Evolutionary conservation across 2,113 vertebrate species (phyloP).

Genomic region (Vimba vimba): DNA sequence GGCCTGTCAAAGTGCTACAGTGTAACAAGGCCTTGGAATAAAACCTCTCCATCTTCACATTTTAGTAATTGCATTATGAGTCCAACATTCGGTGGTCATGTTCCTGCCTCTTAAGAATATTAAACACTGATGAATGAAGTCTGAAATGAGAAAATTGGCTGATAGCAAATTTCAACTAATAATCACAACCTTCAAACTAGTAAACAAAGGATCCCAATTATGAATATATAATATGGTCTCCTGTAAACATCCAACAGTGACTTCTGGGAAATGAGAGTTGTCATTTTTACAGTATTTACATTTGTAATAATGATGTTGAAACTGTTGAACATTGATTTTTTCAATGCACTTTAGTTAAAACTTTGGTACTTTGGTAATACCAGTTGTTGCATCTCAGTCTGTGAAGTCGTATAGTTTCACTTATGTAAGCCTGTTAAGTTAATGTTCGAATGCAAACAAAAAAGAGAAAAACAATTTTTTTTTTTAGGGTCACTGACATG

Average conservation of each 20-base stretch:
- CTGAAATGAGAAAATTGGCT: constrained; percentile 12
- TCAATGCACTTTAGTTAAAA: too few relatives aligned
- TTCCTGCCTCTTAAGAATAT: constrained; percentile 4
- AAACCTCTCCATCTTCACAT: constrained; percentile 9
- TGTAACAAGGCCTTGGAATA: constrained; percentile 13
- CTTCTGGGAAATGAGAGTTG: not conserved
- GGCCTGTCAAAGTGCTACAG: constrained; percentile 6
- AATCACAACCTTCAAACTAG: not conserved
- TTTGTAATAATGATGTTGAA: too few relatives aligned
- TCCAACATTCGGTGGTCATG: not conserved
- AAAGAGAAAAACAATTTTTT: too few relatives aligned
- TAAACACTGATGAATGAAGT: constrained; percentile 21
- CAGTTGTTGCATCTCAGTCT: too few relatives aligned
- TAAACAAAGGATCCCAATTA: constrained; percentile 16
- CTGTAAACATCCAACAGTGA: not conserved
- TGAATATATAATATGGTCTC: not conserved
- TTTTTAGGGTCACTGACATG: too few relatives aligned
- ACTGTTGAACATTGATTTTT: too few relatives aligned
- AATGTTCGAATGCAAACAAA: too few relatives aligned
- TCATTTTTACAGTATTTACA: too few relatives aligned
- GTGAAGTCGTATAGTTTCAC: too few relatives aligned
- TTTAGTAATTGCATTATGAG: constrained; percentile 31
- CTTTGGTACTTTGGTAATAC: too few relatives aligned
- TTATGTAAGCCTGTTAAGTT: too few relatives aligned
- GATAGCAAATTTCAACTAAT: not conserved